A percentile compares a stretch with the other conserved stretches of the same genome.
phyloP scores from a whole-genome alignment of 2,113 vertebrate genomes.

The Murina feae region DNA sequence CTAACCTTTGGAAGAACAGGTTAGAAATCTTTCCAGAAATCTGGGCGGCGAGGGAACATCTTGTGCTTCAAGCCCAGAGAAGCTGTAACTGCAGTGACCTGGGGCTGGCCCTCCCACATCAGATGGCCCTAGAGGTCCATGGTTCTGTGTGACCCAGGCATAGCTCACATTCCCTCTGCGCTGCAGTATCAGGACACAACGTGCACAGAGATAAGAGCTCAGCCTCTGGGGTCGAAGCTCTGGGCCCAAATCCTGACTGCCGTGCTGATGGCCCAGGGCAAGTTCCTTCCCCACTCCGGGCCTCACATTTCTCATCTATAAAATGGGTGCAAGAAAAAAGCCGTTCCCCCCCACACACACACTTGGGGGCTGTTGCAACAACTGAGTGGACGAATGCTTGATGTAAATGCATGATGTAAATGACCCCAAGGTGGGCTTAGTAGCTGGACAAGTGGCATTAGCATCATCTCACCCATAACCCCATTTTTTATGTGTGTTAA shows the following conservation, averaged over 20 bases:
- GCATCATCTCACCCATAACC: neutral
- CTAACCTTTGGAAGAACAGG: neutral
- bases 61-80: neutral
- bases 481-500: neutral
- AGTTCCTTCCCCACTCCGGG: neutral
- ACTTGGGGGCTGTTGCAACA: neutral
- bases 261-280: neutral
- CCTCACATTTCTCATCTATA: neutral
- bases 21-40: neutral
- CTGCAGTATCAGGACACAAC: neutral
- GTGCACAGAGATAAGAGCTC: neutral
- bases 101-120: neutral
- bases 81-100: neutral
- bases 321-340: neutral
- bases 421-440: neutral
- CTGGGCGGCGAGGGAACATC: neutral
- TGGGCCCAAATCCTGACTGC: neutral
- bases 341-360: too few relatives aligned
- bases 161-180: neutral
- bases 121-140: neutral
- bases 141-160: neutral
- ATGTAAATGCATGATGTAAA: neutral
- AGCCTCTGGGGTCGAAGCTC: neutral
- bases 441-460: neutral
- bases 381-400: neutral